A percentile compares a stretch with the other conserved stretches of the same genome.
Conservation (phyloP, 2,797 vertebrate species). For the Sarcoramphus papa region DNA sequence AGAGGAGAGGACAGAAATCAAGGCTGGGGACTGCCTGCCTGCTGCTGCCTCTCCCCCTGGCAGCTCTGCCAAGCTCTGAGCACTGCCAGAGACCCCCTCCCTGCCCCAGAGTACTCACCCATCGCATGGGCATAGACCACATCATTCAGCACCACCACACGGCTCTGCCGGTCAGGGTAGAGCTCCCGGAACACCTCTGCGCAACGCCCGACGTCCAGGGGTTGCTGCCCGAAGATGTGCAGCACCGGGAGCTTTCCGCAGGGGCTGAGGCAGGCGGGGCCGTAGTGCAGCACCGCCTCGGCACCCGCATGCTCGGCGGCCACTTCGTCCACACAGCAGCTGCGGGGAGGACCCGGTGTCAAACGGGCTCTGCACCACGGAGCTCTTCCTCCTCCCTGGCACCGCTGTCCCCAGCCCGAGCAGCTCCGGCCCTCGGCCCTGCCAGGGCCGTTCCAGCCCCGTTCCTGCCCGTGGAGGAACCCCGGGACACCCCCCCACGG, state of each 20-base stretch:
- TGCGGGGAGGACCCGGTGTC: slow-evolving; percentile 30
- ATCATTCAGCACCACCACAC: slow-evolving; percentile 83
- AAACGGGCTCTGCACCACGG: neutral
- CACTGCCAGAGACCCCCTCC: neutral
- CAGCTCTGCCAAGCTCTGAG: neutral
- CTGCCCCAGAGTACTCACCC: slow-evolving; percentile 55
- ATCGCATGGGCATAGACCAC: slow-evolving; percentile 79
- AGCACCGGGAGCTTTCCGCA: slow-evolving; percentile 81
- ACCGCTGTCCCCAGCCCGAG: neutral
- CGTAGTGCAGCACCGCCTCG: slow-evolving; percentile 87
- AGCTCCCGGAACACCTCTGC: slow-evolving; percentile 77
- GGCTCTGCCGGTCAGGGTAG: slow-evolving; percentile 73
- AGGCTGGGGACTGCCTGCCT: neutral
- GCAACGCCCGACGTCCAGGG: slow-evolving; percentile 77
- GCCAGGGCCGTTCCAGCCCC: neutral
- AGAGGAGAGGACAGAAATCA: neutral
- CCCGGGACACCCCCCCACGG: rapidly evolving
- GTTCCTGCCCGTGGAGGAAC: neutral
- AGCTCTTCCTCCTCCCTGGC: slow-evolving; percentile 2
- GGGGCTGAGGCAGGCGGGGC: slow-evolving; percentile 89
- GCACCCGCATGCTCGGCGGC: slow-evolving; percentile 87
- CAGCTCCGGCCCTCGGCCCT: neutral
- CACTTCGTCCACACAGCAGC: slow-evolving; percentile 95
- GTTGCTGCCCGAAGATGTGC: slow-evolving; percentile 81
- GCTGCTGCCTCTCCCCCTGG: neutral